These are phyloP conservation scores for Eubasilissa splendida DNA, from an alignment of 2,888 invertebrate genomes.

Conservation along the genomic window DNA sequence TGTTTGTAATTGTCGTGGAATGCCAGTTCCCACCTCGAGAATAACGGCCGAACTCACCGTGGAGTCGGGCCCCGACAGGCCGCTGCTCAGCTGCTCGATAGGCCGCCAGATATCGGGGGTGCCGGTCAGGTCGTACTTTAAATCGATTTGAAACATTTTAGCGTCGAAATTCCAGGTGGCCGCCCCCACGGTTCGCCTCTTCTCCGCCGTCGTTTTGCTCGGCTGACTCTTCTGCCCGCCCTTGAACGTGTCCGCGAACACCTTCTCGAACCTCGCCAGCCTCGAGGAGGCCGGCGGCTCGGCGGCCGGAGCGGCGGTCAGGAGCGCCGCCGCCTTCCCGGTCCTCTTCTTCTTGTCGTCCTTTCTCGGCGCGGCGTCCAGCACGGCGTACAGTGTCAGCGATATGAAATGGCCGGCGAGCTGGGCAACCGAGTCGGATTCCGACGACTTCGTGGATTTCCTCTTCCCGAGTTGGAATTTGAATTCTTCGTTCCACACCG, in stretches of 20 bases:
- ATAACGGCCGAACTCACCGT: conserved; percentile 65
- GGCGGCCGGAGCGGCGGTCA: conserved; percentile 62
- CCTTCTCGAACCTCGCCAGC: conserved; percentile 70
- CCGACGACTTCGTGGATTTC: conserved; percentile 70
- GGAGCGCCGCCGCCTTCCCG: conserved; percentile 61
- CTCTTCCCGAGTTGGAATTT: conserved; percentile 77
- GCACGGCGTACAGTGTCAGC: conserved; percentile 78
- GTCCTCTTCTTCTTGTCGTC: conserved; percentile 64
- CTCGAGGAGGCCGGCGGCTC: conserved; percentile 72
- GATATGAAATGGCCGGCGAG: conserved; percentile 80
- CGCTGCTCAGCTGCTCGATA: conserved; percentile 78
- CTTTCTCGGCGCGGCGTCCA: conserved; percentile 71
- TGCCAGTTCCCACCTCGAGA: neutral
- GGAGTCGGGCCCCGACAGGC: conserved; percentile 72
- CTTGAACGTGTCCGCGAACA: conserved; percentile 69
- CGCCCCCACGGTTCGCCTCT: conserved; percentile 78
- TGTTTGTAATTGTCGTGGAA: no score
- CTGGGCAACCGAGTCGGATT: conserved; percentile 71
- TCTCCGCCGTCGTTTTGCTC: conserved; percentile 66
- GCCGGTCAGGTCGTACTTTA: conserved; percentile 74
- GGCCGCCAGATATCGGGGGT: conserved; percentile 82
- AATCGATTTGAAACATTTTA: conserved; percentile 76
- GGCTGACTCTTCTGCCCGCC: conserved; percentile 60
- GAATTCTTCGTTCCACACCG: conserved; percentile 86
- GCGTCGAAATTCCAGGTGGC: conserved; percentile 80